These are phyloP conservation scores for Ostrea edulis DNA, from an alignment of 1,140 invertebrate genomes.

Conservation along the genomic window DNA sequence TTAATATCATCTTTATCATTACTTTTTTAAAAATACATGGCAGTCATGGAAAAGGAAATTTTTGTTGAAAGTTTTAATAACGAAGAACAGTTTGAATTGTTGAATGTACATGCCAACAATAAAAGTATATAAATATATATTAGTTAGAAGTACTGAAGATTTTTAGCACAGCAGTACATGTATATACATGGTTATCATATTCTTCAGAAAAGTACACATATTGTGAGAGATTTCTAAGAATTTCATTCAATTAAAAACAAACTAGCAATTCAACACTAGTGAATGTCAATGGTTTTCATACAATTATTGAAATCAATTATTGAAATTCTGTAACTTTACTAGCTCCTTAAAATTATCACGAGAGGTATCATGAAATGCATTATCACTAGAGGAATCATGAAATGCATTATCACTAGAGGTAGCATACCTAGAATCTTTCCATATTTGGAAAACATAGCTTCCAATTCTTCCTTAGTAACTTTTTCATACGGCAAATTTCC, in stretches of 20 bases:
- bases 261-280: not conserved
- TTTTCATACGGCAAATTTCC: slow-evolving; percentile 86
- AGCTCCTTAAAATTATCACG: not conserved
- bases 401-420: too few relatives aligned
- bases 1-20: too few relatives aligned
- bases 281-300: not conserved
- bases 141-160: too few relatives aligned
- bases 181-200: not conserved
- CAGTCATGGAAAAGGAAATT: not conserved
- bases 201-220: not conserved
- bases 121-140: not conserved
- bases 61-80: not conserved
- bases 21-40: not conserved
- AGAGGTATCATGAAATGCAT: slow-evolving; percentile 37
- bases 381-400: too few relatives aligned
- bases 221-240: not conserved
- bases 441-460: slow-evolving; percentile 87
- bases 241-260: not conserved
- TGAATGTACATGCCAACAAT: not conserved
- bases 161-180: not conserved
- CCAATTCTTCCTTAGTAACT: slow-evolving; percentile 85
- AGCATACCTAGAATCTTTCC: slow-evolving; percentile 83
- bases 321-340: not conserved
- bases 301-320: not conserved
- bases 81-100: not conserved